Conservation (phyloP, 2,888 invertebrate genomes). For the Pilophorus perplexus region DNA sequence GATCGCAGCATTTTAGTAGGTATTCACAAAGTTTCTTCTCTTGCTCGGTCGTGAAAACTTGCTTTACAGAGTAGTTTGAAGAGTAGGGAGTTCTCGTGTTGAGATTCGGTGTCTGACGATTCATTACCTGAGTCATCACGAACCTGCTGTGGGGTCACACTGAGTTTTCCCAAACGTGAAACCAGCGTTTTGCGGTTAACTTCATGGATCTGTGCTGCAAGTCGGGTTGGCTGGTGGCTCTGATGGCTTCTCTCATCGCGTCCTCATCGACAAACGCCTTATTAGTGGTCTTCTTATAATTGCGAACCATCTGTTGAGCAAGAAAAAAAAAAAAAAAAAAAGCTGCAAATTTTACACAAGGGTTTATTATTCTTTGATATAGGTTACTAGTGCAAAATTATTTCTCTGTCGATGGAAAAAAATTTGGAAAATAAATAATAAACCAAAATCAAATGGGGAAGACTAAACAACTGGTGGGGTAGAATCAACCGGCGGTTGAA, state of each 20-base stretch:
- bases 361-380: no score
- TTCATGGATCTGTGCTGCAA: background rate
- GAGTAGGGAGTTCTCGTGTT: background rate
- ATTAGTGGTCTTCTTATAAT: background rate
- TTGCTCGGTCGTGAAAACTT: background rate
- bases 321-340: background rate
- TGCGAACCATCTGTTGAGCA: background rate
- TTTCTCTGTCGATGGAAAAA: no score
- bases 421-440: no score
- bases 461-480: background rate
- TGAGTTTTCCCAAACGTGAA: background rate
- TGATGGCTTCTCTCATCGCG: background rate
- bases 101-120: background rate
- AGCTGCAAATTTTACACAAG: no score
- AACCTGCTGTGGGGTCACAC: background rate
- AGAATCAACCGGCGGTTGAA: background rate
- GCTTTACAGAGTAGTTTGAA: background rate
- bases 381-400: no score
- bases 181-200: background rate
- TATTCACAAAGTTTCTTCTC: background rate
- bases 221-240: background rate
- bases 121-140: slow-evolving; percentile 1
- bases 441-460: background rate
- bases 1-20: background rate
- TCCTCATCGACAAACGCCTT: background rate